A percentile compares a stretch with the other conserved stretches of the same genome.
Evolutionary conservation across 2,797 vertebrate genomes (phyloP).

Genomic region (Hirundo rustica): DNA sequence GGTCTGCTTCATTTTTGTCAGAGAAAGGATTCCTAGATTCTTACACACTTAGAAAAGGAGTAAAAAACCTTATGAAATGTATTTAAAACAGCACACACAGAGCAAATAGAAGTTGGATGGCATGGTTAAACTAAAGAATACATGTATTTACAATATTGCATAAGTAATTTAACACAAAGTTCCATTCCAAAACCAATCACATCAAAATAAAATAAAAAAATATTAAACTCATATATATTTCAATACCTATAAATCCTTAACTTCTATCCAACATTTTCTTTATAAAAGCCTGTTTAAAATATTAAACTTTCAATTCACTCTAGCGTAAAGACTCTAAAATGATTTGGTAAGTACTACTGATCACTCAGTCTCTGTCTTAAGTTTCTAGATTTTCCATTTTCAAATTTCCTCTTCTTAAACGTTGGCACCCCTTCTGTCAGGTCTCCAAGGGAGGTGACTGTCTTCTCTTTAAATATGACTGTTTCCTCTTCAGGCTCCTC

Average conservation of each 20-base stretch:
- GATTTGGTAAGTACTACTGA: conserved; percentile 68
- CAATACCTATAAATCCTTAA: conserved; percentile 64
- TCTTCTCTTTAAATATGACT: conserved; percentile 90
- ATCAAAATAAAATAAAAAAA: conserved; percentile 63
- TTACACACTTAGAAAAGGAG: conserved; percentile 28
- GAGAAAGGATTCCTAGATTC: neutral
- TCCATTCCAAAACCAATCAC: conserved; percentile 65
- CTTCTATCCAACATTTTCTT: conserved; percentile 48
- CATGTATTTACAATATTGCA: conserved; percentile 71
- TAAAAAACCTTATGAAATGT: neutral
- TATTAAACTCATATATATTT: conserved; percentile 60
- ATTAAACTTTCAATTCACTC: conserved; percentile 27
- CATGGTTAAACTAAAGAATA: conserved; percentile 56
- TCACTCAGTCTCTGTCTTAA: conserved; percentile 88
- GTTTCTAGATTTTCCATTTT: conserved; percentile 90
- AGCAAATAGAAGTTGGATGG: conserved; percentile 46
- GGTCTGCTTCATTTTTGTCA: neutral
- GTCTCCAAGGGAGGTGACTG: conserved; percentile 89
- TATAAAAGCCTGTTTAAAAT: conserved; percentile 57
- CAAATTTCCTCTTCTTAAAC: conserved; percentile 90
- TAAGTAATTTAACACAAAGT: conserved; percentile 61
- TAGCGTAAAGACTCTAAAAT: conserved; percentile 11
- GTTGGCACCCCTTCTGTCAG: conserved; percentile 76
- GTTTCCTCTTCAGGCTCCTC: conserved; percentile 77
- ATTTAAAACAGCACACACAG: conserved; percentile 49